Conservation (phyloP, 53 echinoderm and acorn worm species). For the Actinopyga echinites region DNA sequence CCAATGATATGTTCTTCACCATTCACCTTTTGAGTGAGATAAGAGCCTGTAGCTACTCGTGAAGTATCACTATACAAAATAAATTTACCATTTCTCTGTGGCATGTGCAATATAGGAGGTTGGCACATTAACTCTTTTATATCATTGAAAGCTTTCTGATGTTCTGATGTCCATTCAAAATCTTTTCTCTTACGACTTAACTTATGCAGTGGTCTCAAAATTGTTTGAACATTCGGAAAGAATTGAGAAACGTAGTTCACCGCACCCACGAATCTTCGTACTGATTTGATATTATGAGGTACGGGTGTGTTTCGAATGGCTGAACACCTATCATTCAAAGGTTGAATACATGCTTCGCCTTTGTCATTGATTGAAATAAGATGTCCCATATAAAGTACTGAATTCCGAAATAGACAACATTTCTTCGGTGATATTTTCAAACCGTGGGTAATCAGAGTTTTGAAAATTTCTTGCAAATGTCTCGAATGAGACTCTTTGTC, state of each 20-base stretch:
- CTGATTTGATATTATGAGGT: background rate
- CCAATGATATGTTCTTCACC: constrained; percentile 13
- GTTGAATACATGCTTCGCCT: constrained; percentile 5
- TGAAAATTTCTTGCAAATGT: background rate
- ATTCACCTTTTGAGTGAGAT: constrained; percentile 44
- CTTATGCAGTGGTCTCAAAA: constrained; percentile 23
- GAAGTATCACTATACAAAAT: constrained; percentile 37
- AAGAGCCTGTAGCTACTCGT: constrained; percentile 26
- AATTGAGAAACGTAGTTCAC: background rate
- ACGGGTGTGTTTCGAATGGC: constrained; percentile 11
- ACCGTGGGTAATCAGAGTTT: constrained; percentile 3
- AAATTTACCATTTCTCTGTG: constrained; percentile 24
- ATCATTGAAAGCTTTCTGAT: no score
- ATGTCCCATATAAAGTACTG: constrained; percentile 30
- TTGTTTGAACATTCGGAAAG: background rate
- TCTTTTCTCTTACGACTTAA: constrained; percentile 1
- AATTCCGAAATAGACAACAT: constrained; percentile 10
- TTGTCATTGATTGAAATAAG: background rate
- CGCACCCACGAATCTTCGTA: background rate
- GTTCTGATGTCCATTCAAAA: constrained; percentile 34
- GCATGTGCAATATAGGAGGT: background rate
- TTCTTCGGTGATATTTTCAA: constrained; percentile 40
- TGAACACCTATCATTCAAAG: background rate
- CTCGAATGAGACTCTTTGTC: background rate
- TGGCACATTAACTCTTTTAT: constrained; percentile 16